A percentile compares a stretch with the other conserved stretches of the same genome.
Conservation (phyloP, 1,140 invertebrate species). For the Batillaria attramentaria region DNA sequence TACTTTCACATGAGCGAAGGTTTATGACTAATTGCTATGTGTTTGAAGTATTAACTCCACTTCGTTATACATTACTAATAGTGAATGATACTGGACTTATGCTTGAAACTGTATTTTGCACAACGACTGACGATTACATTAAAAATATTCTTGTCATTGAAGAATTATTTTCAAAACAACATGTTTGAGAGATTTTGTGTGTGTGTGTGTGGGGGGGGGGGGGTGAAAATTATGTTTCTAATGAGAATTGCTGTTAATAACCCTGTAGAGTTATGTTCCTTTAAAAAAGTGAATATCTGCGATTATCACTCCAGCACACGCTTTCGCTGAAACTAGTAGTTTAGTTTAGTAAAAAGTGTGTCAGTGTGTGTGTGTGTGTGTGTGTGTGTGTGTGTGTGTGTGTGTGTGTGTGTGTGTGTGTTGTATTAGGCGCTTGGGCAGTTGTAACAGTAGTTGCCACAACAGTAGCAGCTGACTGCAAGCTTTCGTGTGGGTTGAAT, state of each 20-base stretch:
- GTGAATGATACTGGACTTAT: too few species aligned
- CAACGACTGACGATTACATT: too few species aligned
- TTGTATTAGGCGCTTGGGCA: background rate
- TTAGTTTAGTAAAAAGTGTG: too few species aligned
- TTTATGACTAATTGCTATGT: too few species aligned
- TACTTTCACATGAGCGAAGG: too few species aligned
- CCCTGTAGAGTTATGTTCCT: background rate
- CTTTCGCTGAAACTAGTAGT: too few species aligned
- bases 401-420: background rate
- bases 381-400: background rate
- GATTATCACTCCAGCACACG: too few species aligned
- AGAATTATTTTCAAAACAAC: background rate
- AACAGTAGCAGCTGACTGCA: too few species aligned
- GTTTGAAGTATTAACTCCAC: too few species aligned
- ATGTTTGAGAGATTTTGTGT: background rate
- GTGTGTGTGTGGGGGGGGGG: background rate
- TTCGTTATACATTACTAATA: too few species aligned
- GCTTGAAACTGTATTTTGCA: too few species aligned
- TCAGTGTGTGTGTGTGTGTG: conserved; percentile 1
- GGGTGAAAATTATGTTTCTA: background rate
- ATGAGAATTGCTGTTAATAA: background rate
- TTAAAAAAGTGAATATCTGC: background rate
- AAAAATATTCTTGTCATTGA: background rate
- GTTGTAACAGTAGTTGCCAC: too few species aligned
- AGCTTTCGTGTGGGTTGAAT: background rate